Percentiles rank a stretch among this genome's conserved stretches.
Evolutionary conservation across 2,113 vertebrate species (phyloP).

Genomic region (Prietella phreatophila): DNA sequence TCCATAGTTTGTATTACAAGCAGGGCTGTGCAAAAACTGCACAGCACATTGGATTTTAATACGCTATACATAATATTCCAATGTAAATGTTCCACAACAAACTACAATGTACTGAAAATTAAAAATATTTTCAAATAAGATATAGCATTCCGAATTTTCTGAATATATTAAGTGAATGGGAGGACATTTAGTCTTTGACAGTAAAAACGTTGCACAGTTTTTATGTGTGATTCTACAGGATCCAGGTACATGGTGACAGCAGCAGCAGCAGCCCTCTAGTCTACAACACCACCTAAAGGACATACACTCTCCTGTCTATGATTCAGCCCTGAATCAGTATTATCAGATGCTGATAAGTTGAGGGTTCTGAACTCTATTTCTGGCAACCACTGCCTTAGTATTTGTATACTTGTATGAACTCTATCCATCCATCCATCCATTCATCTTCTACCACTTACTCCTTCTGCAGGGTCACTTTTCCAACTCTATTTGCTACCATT

Average conservation of each 20-base stretch:
- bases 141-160: neutral
- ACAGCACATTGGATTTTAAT: no score
- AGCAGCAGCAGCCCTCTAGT: neutral
- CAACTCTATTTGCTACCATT: neutral
- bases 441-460: no score
- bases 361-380: neutral
- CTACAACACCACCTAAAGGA: slow-evolving; percentile 29
- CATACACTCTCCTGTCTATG: neutral
- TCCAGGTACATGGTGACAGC: neutral
- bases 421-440: neutral
- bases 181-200: neutral
- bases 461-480: no score
- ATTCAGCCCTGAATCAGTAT: neutral
- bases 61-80: neutral
- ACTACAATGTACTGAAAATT: neutral
- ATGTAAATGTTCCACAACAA: neutral
- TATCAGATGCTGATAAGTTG: neutral
- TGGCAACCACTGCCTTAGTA: neutral
- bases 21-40: no score
- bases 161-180: neutral
- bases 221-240: neutral
- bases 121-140: no score
- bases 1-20: no score
- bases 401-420: neutral
- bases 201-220: neutral